Base-by-base conservation (phyloP, 1,140 invertebrate genomes). In the Drosophila mojavensis region DNA sequence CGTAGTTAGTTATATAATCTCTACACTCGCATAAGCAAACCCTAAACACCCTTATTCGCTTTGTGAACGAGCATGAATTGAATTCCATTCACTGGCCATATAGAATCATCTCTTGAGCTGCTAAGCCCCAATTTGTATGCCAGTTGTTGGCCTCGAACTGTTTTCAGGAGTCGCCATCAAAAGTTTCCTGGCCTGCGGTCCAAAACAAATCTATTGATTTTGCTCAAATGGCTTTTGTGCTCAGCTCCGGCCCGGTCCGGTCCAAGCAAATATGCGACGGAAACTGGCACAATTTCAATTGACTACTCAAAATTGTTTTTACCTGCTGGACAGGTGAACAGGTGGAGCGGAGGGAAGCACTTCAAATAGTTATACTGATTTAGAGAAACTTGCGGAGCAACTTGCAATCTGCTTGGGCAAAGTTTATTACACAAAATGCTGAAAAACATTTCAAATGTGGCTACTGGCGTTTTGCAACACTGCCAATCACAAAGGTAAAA, bases 131-230 rank as follows among this genome's bases (percentile, higher is more conserved):
- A 88, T 85, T 88, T 81, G 66, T 69, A 70, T 70, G 54, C 58
- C 66, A 53, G 45, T 58, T 9, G 30, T 6, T 33, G 30, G 30
- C 30, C 30, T 9, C 43, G 33, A 36, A 53, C 10, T 41, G 50
- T 53, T 28, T 4, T 6, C 50, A 15, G 28, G 26, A n/a, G n/a
- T 45, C 45, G 17, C 51, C 58, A 55, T 67, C 59, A 33, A 55
- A 54, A 39, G 48, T 51, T 50, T 51, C 15, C 61, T 60, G 48
- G 58, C 76, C 83, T 79, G 79, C 71, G 83, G 83, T 88, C 83
- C 64, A 79, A 33, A 86, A 83, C 79, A 86, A 88, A 88, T 88
- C 79, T 88, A 88, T 88, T 88, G 83, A 88, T 89, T 86, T 88
- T 88, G 72, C 47, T 71, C 71, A 88, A 88, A 89, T 88, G 80